These are phyloP conservation scores for Scaptomyza tumidula DNA, from an alignment of 2,888 invertebrate genomes.

Conservation along the genomic window DNA sequence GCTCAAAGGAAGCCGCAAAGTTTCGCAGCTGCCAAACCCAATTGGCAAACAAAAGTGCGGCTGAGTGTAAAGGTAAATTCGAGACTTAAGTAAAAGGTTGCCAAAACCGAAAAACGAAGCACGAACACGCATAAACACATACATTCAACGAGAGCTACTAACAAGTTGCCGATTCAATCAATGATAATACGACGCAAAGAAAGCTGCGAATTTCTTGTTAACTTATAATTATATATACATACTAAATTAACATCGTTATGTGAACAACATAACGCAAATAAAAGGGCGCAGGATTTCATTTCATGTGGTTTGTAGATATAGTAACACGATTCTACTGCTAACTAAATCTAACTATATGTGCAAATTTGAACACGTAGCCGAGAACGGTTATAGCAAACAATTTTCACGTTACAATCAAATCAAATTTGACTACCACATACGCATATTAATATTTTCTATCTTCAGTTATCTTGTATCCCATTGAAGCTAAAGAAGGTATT, in stretches of 20 bases:
- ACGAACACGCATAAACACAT: conserved; percentile 9
- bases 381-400: not conserved
- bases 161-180: conserved; percentile 52
- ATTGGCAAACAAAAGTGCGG: conserved; percentile 64
- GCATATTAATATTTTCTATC: not conserved
- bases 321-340: conserved; percentile 1
- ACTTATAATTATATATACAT: conserved; percentile 38
- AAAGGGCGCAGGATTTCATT: conserved; percentile 1
- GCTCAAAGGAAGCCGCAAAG: conserved; percentile 65
- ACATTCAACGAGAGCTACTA: not conserved
- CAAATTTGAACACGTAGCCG: not conserved
- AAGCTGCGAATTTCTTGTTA: conserved; percentile 48
- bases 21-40: conserved; percentile 63
- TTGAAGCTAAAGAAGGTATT: not conserved
- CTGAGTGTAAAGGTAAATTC: conserved; percentile 61
- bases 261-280: conserved; percentile 23
- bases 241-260: conserved; percentile 40
- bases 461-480: not conserved
- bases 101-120: conserved; percentile 23
- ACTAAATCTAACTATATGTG: not conserved
- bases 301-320: conserved; percentile 2
- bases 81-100: conserved; percentile 57
- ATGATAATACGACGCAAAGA: conserved; percentile 49
- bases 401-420: not conserved
- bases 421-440: not conserved